Evolutionary conservation across 2,888 invertebrate species (phyloP), one percentile per base, ranked within the genome.

Genomic region (Cataglyphis rosenhaueri): DNA sequence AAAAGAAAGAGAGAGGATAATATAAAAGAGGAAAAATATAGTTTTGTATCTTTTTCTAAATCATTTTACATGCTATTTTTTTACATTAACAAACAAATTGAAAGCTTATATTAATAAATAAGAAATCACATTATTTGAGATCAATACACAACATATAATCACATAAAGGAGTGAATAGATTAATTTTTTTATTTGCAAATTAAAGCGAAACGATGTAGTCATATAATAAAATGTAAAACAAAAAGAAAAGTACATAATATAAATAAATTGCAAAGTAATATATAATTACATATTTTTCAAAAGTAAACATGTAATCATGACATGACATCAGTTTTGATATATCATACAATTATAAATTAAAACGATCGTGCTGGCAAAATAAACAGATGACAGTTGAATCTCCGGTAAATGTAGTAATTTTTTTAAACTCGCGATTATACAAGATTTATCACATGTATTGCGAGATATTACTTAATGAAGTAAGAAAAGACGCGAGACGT

Each of bases 391-490:
- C 15, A n/a, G 1, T 9, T 3, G n/a, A 44, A 6, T n/a, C 8
- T 52, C n/a, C n/a, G 52, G 2, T 52, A 32, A 32, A 64, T 12
- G 12, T 32, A 3, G 21, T 18, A 41, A 15, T n/a, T 15, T 38
- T 38, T 59, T 12, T 5, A 9, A 64, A 25, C 9, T 66, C 52
- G 29, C 55, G 3, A 76, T 55, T 38, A 55, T 9, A 15, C 38
- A 29, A 38, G 48, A 15, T 32, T n/a, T 12, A 25, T 25, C 35
- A 48, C 48, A n/a, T 68, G 68, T 66, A 38, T 64, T 25, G 52
- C 15, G 83, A 59, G 52, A 65, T 48, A 73, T 78, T 81, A 82
- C 57, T 25, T 90, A 88, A 90, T 82, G 83, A 81, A 81, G 64
- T 57, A 75, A 81, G 78, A 59, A 59, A 70, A 71, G 21, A 70